Base-by-base conservation (phyloP, 2,797 vertebrate genomes). In the Poliocrania exsul region DNA sequence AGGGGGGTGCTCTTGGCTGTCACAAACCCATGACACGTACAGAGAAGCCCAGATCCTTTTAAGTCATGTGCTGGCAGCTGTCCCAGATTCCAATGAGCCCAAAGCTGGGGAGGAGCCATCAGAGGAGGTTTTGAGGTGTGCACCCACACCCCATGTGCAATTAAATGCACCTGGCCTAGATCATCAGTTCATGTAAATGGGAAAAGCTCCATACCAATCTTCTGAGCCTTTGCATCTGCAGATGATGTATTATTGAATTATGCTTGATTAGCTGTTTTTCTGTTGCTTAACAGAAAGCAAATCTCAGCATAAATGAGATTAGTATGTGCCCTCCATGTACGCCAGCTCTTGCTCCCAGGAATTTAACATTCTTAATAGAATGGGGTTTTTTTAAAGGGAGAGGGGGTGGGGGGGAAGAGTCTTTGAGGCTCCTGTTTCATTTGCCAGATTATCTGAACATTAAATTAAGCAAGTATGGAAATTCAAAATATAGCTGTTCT, bases 161-260 rank as follows among this genome's bases (percentile, higher is more conserved):
- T 82, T 77, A 90, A 94, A 82, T 37, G 50, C 94, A 92, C 93
- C 92, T 97, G 94, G 94, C 86, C 74, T 58, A 67, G 81, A 93
- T 83, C 93, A 77, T 89, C 74, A 80, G 81, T 44, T 87, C 83
- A 44, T 83, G 90, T 50, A 74, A 87, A 73, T 58, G 92, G 88
- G 92, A 81, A 93, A 38, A 91, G 81, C 92, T 94, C 86, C 90
- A 87, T 72, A 61, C 70, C 84, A 71, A 64, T 91, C 93, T 92
- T 92, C 84, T 85, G 88, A 97, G 88, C 21, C 88, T 93, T 84
- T 82, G 75, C 94, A 93, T 92, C 83, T 95, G 92, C 90, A 94
- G 86, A 96, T 96, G 96, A 96, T 93, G 84, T 91, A 91, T 96
- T 95, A 96, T 95, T 95, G 90, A 97, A 94, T 97, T 97, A 96